These are phyloP conservation scores for Drosophila melanocephala DNA, from an alignment of 2,888 invertebrate genomes.

Conservation along the genomic window DNA sequence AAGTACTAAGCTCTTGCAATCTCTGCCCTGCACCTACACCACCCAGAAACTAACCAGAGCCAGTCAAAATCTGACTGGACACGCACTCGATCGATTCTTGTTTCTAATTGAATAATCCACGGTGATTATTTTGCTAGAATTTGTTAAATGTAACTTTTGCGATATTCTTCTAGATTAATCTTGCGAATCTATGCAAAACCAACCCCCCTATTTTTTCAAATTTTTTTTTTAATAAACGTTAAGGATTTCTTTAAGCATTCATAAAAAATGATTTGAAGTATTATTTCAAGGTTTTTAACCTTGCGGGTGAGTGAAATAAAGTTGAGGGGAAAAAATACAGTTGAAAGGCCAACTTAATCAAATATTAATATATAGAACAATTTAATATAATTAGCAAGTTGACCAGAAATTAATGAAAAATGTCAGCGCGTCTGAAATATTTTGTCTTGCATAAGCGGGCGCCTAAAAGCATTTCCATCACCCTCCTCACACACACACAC, in stretches of 20 bases:
- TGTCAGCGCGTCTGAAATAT: not conserved
- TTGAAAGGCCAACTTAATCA: not conserved
- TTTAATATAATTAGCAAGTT: constrained; percentile 18
- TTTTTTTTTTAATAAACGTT: constrained; percentile 71
- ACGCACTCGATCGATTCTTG: constrained; percentile 24
- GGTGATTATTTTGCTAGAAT: constrained; percentile 47
- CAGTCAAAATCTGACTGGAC: constrained; percentile 1
- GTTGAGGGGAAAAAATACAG: not conserved
- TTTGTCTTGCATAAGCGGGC: constrained; percentile 33
- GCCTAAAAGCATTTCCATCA: constrained; percentile 4
- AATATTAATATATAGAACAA: not conserved
- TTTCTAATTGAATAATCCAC: constrained; percentile 42
- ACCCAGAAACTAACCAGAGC: constrained; percentile 10
- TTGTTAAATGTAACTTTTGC: constrained; percentile 47
- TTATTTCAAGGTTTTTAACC: not conserved
- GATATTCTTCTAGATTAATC: constrained; percentile 51
- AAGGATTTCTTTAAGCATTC: constrained; percentile 72
- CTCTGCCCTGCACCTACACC: not conserved
- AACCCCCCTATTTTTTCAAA: constrained; percentile 20
- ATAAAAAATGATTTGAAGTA: constrained; percentile 48
- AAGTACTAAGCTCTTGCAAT: constrained; percentile 33
- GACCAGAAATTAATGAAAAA: constrained; percentile 4
- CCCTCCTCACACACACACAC: too few species aligned
- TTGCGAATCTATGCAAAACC: constrained; percentile 32
- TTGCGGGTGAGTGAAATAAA: not conserved